Percentiles rank a stretch among this genome's conserved stretches.
phyloP scores from a whole-genome alignment of 2,797 vertebrate genomes.

The Malacoctenus gilli region DNA sequence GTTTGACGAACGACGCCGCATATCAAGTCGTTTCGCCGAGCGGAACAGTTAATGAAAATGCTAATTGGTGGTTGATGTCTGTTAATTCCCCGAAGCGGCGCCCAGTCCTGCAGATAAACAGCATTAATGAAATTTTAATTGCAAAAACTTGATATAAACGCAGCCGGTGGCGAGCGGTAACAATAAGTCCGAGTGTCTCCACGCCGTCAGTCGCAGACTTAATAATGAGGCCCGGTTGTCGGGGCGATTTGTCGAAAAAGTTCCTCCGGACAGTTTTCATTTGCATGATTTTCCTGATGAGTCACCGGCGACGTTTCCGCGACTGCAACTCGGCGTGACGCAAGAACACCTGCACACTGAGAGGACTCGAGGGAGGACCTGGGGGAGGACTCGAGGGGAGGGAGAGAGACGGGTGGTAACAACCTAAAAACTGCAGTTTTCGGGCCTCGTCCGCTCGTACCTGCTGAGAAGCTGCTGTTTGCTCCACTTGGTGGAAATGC shows the following conservation, averaged over 20 bases:
- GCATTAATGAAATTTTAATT: slow-evolving; percentile 69
- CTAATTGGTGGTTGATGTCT: slow-evolving; percentile 72
- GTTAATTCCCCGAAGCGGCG: slow-evolving; percentile 68
- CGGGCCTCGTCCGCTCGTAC: slow-evolving; percentile 2
- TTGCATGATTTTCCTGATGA: slow-evolving; percentile 47
- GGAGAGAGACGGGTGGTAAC: slow-evolving; percentile 5
- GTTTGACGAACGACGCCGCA: slow-evolving; percentile 42
- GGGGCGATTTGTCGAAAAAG: slow-evolving; percentile 35
- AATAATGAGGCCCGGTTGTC: slow-evolving; percentile 33
- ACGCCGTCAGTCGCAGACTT: slow-evolving; percentile 24
- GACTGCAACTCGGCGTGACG: too few species aligned
- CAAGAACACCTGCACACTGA: slow-evolving; percentile 10
- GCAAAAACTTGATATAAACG: slow-evolving; percentile 57
- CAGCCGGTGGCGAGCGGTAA: slow-evolving; percentile 32
- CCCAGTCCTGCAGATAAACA: slow-evolving; percentile 68
- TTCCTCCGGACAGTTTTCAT: slow-evolving; percentile 30
- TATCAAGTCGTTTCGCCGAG: slow-evolving; percentile 45
- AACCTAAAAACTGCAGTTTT: slow-evolving; percentile 14
- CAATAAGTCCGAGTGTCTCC: slow-evolving; percentile 24
- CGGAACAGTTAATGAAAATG: slow-evolving; percentile 73
- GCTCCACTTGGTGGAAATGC: slow-evolving; percentile 39
- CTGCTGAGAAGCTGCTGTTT: slow-evolving; percentile 46
- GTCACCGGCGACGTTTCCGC: too few species aligned
- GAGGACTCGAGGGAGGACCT: slow-evolving; percentile 16
- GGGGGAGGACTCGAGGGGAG: slow-evolving; percentile 16